A percentile compares a stretch with the other conserved stretches of the same genome.
Conservation (phyloP, 2,888 invertebrate genomes). For the Vesta saturnalis region DNA sequence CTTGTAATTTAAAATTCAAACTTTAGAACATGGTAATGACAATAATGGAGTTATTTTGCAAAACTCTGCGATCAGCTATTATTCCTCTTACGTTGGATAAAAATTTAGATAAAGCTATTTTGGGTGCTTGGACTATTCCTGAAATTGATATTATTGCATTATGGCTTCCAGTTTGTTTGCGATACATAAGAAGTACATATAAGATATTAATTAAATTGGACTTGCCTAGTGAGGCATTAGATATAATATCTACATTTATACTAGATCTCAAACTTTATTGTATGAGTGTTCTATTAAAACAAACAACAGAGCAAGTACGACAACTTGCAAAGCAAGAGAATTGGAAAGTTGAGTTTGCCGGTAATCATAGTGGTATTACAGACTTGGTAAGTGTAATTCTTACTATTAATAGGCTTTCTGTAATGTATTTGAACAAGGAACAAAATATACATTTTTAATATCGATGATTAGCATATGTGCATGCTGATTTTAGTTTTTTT, state of each 20-base stretch:
- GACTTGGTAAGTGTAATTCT: constrained; percentile 74
- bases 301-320: constrained; percentile 82
- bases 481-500: too few species aligned
- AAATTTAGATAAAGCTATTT: constrained; percentile 58
- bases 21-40: constrained; percentile 80
- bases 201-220: constrained; percentile 84
- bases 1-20: constrained; percentile 6
- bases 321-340: constrained; percentile 78
- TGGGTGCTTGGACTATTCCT: constrained; percentile 66
- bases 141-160: constrained; percentile 68
- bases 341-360: constrained; percentile 87
- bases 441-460: too few species aligned
- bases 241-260: constrained; percentile 84
- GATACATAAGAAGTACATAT: constrained; percentile 83
- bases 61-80: constrained; percentile 77
- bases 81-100: constrained; percentile 71
- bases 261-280: constrained; percentile 89
- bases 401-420: too few species aligned
- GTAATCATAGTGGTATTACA: constrained; percentile 87
- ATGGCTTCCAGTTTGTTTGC: constrained; percentile 84
- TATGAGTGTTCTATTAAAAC: constrained; percentile 84
- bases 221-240: constrained; percentile 87
- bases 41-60: constrained; percentile 78
- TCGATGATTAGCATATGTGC: too few species aligned
- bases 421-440: too few species aligned